These are phyloP conservation scores for Neodon shergylaensis DNA, from an alignment of 2,113 vertebrate species.

Conservation along the genomic window DNA sequence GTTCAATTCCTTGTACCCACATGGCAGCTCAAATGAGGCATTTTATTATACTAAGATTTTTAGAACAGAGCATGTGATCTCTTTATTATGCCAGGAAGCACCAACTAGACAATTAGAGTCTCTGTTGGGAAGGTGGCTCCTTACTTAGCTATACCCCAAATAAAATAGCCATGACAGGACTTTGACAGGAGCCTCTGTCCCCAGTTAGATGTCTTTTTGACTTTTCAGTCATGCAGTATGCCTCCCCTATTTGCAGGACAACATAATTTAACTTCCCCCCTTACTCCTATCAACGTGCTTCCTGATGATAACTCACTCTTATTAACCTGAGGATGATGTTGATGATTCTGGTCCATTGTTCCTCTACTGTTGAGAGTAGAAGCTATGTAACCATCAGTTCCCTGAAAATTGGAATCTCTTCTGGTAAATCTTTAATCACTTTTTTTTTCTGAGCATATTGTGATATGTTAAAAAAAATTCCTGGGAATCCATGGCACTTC, in stretches of 20 bases:
- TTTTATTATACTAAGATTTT: not conserved
- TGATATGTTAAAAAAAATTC: not conserved
- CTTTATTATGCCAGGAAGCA: rapidly evolving
- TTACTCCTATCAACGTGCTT: not conserved
- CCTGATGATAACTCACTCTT: not conserved
- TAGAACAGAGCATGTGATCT: rapidly evolving
- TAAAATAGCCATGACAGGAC: not conserved
- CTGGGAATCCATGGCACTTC: not conserved
- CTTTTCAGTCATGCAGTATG: not conserved
- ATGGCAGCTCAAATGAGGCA: not conserved
- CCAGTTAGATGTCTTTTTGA: not conserved
- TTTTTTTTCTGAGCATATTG: not conserved
- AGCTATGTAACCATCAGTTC: not conserved
- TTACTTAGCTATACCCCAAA: not conserved
- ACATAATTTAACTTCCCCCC: not conserved
- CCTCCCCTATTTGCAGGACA: not conserved
- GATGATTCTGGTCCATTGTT: not conserved
- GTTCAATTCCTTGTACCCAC: not conserved
- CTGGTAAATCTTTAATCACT: not conserved
- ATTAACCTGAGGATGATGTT: not conserved
- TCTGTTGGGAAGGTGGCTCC: not conserved
- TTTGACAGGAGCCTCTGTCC: not conserved
- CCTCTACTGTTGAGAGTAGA: not conserved
- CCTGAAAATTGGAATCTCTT: not conserved
- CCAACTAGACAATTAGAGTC: rapidly evolving